Conservation (phyloP, 1,140 invertebrate species). For the Dendrolimus kikuchii region DNA sequence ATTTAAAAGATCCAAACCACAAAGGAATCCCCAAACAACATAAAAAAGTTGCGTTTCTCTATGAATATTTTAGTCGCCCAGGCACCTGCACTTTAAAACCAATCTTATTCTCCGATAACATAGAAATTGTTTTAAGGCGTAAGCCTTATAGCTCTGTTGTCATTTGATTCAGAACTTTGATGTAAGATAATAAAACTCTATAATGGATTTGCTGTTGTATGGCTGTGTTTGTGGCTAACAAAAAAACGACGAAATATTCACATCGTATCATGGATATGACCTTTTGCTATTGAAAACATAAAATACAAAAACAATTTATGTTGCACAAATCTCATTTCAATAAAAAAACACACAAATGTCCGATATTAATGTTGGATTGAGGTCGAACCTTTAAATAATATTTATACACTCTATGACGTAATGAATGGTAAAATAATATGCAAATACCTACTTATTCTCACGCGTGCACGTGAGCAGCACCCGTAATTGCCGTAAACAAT, state of each 20-base stretch:
- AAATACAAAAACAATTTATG: no score
- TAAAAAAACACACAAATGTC: no score
- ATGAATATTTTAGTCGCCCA: constrained; percentile 50
- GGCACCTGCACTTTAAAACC: constrained; percentile 20
- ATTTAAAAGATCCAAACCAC: constrained; percentile 32
- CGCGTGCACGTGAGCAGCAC: no score
- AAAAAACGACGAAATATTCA: constrained; percentile 36
- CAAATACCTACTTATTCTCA: no score
- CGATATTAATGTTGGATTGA: no score
- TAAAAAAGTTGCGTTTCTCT: constrained; percentile 47
- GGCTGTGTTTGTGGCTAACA: constrained; percentile 33
- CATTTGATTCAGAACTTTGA: constrained; percentile 51
- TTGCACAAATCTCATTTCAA: no score
- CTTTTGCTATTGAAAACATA: constrained; percentile 3
- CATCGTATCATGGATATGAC: constrained; percentile 24
- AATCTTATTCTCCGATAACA: constrained; percentile 27
- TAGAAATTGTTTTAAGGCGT: constrained; percentile 36
- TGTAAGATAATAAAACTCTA: constrained; percentile 62
- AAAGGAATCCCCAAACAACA: constrained; percentile 43
- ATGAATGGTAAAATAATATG: no score
- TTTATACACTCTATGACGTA: no score
- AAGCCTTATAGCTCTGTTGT: constrained; percentile 14
- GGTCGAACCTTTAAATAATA: no score
- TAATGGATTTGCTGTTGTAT: constrained; percentile 54
- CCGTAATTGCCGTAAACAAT: no score